These are phyloP conservation scores for Pardalotus punctatus DNA, from an alignment of 2,113 vertebrate species.

Conservation along the genomic window DNA sequence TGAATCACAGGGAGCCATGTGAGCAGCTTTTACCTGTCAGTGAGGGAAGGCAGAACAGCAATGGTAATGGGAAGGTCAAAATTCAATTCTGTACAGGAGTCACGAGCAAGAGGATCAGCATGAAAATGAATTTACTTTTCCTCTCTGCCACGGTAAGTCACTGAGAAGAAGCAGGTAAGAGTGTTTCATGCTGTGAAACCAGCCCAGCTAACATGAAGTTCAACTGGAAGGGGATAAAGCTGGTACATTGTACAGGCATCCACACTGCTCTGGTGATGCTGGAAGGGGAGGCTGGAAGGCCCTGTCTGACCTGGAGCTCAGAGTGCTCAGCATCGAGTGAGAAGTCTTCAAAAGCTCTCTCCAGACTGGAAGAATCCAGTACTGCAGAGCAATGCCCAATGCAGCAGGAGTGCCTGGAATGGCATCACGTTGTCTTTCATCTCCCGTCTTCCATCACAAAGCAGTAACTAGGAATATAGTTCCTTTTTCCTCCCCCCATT, in stretches of 20 bases:
- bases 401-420: background rate
- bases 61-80: background rate
- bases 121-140: background rate
- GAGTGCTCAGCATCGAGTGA: background rate
- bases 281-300: background rate
- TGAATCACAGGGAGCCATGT: background rate
- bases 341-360: background rate
- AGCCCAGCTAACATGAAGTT: background rate
- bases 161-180: background rate
- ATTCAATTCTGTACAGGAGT: background rate
- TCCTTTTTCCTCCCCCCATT: background rate
- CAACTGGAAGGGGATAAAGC: background rate
- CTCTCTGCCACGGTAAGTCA: background rate
- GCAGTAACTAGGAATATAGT: background rate
- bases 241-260: background rate
- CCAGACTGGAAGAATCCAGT: background rate
- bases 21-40: background rate
- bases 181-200: background rate
- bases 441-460: background rate
- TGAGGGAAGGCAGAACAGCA: background rate
- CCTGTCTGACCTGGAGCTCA: background rate
- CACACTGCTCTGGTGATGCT: background rate
- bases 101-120: background rate
- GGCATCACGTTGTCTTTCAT: background rate
- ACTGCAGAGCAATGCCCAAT: background rate